Conservation (phyloP, 2,888 invertebrate genomes). For the Antheraea assamensis region DNA sequence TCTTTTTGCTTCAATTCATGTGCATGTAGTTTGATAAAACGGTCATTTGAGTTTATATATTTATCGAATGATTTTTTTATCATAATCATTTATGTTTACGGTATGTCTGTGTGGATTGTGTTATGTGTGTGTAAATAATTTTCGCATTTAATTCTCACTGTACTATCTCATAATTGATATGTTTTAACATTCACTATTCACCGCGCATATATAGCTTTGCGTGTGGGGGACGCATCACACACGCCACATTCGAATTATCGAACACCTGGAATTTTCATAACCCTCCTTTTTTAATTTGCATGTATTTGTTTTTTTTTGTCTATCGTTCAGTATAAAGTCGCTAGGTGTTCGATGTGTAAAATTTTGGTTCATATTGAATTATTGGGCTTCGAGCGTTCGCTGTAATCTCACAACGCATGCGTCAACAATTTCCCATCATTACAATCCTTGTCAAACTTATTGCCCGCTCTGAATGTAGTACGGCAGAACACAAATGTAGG, state of each 20-base stretch:
- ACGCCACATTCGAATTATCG: slow-evolving; percentile 64
- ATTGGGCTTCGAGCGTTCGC: slow-evolving; percentile 27
- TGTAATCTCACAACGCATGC: not conserved
- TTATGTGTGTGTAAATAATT: slow-evolving; percentile 64
- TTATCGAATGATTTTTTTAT: not conserved
- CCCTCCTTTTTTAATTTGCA: slow-evolving; percentile 21
- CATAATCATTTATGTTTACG: not conserved
- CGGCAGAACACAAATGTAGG: too few species aligned
- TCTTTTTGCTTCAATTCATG: not conserved
- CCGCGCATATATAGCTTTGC: slow-evolving; percentile 54
- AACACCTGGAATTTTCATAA: slow-evolving; percentile 43
- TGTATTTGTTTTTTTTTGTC: slow-evolving; percentile 25
- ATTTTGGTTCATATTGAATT: slow-evolving; percentile 34
- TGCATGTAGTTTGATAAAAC: not conserved
- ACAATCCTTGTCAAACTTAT: too few species aligned
- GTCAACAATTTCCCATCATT: not conserved
- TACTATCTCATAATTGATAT: too few species aligned
- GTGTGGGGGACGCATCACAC: slow-evolving; percentile 62
- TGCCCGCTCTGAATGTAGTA: too few species aligned
- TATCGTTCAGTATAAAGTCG: slow-evolving; percentile 22
- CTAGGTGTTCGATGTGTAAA: slow-evolving; percentile 37
- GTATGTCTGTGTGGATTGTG: slow-evolving; percentile 64
- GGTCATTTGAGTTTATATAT: not conserved
- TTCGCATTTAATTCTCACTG: not conserved
- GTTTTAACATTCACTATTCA: not conserved